A percentile compares a stretch with the other conserved stretches of the same genome.
Conservation (phyloP, 1,140 invertebrate genomes). For the Leptestheria dahalacensis region DNA sequence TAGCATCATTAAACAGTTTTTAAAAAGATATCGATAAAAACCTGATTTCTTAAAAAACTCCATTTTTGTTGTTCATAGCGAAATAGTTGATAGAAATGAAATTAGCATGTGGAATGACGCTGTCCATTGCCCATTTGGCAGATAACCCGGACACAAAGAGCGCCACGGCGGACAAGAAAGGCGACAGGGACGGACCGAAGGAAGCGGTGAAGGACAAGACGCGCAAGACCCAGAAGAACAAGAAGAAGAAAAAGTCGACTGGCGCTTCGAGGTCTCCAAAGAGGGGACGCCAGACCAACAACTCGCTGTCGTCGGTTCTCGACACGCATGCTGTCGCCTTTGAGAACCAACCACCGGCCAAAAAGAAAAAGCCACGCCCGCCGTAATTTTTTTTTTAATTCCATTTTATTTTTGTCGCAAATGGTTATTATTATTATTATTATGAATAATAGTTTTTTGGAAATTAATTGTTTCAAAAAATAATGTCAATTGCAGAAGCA, state of each 20-base stretch:
- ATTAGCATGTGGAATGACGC: no score
- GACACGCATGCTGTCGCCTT: conserved; percentile 27
- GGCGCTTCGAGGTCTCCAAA: background rate
- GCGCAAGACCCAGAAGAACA: background rate
- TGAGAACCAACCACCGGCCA: background rate
- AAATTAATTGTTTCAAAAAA: background rate
- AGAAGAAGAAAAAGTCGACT: conserved; percentile 4
- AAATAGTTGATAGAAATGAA: no score
- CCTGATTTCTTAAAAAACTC: no score
- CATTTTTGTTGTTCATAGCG: no score
- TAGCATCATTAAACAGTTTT: no score
- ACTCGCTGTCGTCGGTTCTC: conserved; percentile 63
- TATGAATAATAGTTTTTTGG: background rate
- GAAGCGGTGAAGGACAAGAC: conserved; percentile 31
- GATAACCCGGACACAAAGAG: background rate
- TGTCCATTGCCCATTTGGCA: no score
- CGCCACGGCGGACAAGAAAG: conserved; percentile 1
- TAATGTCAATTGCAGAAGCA: conserved; percentile 16
- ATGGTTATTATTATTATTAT: no score
- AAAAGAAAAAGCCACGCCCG: background rate
- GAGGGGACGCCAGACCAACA: conserved; percentile 56
- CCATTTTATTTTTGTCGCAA: background rate
- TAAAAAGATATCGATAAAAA: no score
- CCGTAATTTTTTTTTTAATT: background rate
- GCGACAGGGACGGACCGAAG: conserved; percentile 8